A percentile compares a stretch with the other conserved stretches of the same genome.
These are phyloP conservation scores for Pampusana beccarii DNA, from an alignment of 2,113 vertebrate species.

Conservation along the genomic window DNA sequence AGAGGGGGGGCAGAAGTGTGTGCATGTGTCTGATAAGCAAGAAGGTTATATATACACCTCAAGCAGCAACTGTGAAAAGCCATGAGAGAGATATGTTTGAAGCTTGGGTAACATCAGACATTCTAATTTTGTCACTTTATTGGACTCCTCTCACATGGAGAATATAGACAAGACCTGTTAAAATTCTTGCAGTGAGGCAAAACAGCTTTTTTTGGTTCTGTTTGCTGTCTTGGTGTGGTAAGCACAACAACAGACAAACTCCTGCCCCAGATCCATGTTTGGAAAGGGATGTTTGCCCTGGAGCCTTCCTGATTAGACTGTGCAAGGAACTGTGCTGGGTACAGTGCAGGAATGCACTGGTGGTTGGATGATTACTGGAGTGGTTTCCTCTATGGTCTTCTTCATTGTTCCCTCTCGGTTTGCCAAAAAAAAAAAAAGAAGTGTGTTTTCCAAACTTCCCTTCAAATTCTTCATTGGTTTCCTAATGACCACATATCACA, in stretches of 20 bases:
- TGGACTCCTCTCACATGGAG: not conserved
- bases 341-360: not conserved
- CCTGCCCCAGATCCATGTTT: not conserved
- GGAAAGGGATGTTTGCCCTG: not conserved
- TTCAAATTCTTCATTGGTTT: not conserved
- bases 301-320: not conserved
- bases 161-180: not conserved
- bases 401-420: not conserved
- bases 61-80: not conserved
- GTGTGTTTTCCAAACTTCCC: not conserved
- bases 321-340: not conserved
- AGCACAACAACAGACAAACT: not conserved
- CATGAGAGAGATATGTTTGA: not conserved
- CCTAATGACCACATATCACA: not conserved
- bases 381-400: not conserved
- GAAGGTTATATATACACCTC: not conserved
- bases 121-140: not conserved
- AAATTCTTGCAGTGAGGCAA: not conserved
- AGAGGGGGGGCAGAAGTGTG: not conserved
- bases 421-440: not conserved
- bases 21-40: not conserved
- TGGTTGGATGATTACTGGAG: not conserved
- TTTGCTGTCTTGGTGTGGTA: not conserved
- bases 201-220: not conserved
- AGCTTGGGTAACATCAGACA: not conserved